phyloP scores from a whole-genome alignment of 2,888 invertebrate species.

The Troglohyphantes excavatus region DNA sequence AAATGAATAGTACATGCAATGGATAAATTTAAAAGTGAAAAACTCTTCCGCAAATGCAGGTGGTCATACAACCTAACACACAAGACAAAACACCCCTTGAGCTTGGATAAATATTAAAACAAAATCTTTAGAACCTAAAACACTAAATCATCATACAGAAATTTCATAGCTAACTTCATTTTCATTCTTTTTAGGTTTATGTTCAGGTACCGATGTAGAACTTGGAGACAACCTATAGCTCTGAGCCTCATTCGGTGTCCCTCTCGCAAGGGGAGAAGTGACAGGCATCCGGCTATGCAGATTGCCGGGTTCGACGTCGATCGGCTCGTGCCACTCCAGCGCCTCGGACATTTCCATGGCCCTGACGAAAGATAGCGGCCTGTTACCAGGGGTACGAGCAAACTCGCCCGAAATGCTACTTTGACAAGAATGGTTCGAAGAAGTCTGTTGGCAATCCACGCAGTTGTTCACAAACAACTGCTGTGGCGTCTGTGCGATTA shows the following conservation, averaged over 20 bases:
- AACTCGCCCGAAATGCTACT: constrained; percentile 65
- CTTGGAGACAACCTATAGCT: constrained; percentile 43
- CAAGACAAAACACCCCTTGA: constrained; percentile 6
- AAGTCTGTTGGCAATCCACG: constrained; percentile 64
- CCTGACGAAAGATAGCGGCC: constrained; percentile 83
- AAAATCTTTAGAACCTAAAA: constrained; percentile 12
- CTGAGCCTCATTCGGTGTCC: background rate
- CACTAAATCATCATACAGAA: constrained; percentile 71
- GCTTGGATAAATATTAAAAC: background rate
- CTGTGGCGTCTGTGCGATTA: constrained; percentile 58
- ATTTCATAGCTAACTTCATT: constrained; percentile 80
- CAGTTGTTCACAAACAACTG: constrained; percentile 64
- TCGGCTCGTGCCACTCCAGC: constrained; percentile 79
- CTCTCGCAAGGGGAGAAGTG: background rate
- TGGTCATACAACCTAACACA: background rate
- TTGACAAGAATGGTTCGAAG: constrained; percentile 59
- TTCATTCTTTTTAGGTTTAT: constrained; percentile 64
- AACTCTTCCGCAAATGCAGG: background rate
- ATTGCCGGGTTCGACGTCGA: background rate
- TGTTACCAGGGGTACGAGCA: constrained; percentile 72
- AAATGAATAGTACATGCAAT: background rate
- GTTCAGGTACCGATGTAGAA: constrained; percentile 55
- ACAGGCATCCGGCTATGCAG: constrained; percentile 11
- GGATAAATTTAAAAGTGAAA: background rate
- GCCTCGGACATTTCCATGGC: constrained; percentile 83